Evolutionary conservation across 2,797 vertebrate genomes (phyloP).

Genomic region (Cyclopterus lumpus): DNA sequence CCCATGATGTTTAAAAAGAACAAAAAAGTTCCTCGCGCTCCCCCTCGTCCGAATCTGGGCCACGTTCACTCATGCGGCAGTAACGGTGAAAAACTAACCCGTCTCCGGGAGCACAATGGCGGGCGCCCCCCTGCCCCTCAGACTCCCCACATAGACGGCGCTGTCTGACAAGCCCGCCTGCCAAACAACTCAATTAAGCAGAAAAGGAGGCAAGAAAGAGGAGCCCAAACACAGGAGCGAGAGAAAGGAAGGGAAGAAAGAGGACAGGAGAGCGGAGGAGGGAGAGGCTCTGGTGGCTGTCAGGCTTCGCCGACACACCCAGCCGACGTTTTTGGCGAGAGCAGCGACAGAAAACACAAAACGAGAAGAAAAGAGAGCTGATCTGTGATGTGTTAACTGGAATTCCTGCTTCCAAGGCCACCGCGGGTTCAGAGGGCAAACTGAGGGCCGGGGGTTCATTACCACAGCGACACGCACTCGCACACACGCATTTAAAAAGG

Average conservation of each 20-base stretch:
- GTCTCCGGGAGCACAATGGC: conserved; percentile 95
- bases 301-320: conserved; percentile 80
- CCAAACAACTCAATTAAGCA: conserved; percentile 99
- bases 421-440: conserved; percentile 83
- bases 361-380: conserved; percentile 62
- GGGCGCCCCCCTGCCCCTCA: conserved; percentile 83
- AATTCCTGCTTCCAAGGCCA: conserved; percentile 88
- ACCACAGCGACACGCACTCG: conserved; percentile 74
- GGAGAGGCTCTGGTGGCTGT: conserved; percentile 89
- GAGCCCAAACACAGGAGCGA: conserved; percentile 80
- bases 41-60: conserved; percentile 63
- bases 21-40: background rate
- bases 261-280: conserved; percentile 76
- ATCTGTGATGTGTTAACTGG: conserved; percentile 88
- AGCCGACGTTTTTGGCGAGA: conserved; percentile 74
- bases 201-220: conserved; percentile 90
- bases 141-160: conserved; percentile 97
- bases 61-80: conserved; percentile 92
- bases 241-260: conserved; percentile 75
- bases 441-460: conserved; percentile 83
- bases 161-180: conserved; percentile 95
- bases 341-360: conserved; percentile 59
- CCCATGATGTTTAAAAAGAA: conserved; percentile 39
- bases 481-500: conserved; percentile 35
- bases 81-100: conserved; percentile 99